These are phyloP conservation scores for Diplodus sargus DNA, from an alignment of 2,797 vertebrate species.

Conservation along the genomic window DNA sequence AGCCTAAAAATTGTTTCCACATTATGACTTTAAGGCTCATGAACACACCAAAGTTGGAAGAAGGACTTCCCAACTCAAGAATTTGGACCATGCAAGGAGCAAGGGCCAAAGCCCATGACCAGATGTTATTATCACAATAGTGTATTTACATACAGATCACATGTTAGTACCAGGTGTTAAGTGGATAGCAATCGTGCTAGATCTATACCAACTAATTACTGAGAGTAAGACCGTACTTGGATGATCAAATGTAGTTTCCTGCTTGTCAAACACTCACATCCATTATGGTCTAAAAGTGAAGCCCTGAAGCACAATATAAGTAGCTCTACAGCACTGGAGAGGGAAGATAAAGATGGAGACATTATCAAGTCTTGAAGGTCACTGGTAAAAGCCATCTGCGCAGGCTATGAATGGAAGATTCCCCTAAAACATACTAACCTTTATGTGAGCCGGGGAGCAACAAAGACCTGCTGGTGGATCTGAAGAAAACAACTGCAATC, in stretches of 20 bases:
- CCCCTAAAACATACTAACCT: neutral
- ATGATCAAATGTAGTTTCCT: neutral
- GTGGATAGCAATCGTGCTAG: neutral
- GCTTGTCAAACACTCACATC: slow-evolving; percentile 11
- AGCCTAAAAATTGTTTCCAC: no score
- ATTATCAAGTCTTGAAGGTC: slow-evolving; percentile 26
- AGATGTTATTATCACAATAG: neutral
- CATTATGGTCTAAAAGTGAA: neutral
- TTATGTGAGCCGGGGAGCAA: slow-evolving; percentile 2
- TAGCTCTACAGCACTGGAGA: neutral
- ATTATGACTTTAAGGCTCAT: no score
- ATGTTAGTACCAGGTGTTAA: neutral
- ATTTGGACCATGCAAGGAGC: neutral
- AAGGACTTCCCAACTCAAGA: no score
- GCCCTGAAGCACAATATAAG: neutral
- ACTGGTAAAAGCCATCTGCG: slow-evolving; percentile 47
- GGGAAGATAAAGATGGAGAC: slow-evolving; percentile 3
- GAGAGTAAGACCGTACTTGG: neutral
- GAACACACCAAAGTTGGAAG: no score
- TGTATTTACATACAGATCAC: neutral
- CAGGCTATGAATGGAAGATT: neutral
- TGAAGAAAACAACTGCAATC: slow-evolving; percentile 8
- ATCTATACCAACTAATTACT: neutral
- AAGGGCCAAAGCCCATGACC: neutral
- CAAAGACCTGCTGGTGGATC: slow-evolving; percentile 10